Percentiles rank a stretch among this genome's conserved stretches.
phyloP scores from a whole-genome alignment of 2,888 invertebrate genomes.

The Sialis fuliginosa region DNA sequence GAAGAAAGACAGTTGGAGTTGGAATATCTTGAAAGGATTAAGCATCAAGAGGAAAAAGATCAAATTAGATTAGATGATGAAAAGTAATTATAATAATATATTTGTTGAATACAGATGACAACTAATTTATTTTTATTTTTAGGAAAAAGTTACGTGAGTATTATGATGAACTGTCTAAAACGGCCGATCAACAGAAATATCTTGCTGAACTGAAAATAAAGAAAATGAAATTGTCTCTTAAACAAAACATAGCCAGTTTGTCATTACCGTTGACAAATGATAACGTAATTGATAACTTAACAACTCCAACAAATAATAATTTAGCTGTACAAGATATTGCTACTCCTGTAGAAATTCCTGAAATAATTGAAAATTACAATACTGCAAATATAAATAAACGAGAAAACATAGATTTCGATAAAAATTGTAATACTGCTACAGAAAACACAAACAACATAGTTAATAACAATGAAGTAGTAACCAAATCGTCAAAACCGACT shows the following conservation, averaged over 20 bases:
- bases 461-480: too few species aligned
- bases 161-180: conserved; percentile 41
- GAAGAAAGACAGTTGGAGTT: not conserved
- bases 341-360: not conserved
- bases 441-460: too few species aligned
- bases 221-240: conserved; percentile 23
- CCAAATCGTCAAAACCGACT: too few species aligned
- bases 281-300: not conserved
- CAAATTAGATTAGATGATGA: not conserved
- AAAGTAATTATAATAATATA: conserved; percentile 1
- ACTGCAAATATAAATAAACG: too few species aligned
- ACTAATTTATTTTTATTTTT: conserved; percentile 14
- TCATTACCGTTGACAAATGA: not conserved
- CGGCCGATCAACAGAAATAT: conserved; percentile 29
- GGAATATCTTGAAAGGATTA: not conserved
- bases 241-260: conserved; percentile 13
- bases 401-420: too few species aligned
- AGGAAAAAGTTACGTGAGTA: conserved; percentile 42
- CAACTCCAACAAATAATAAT: conserved; percentile 3
- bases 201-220: conserved; percentile 35
- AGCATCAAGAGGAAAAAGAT: not conserved
- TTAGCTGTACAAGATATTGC: not conserved
- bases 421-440: too few species aligned
- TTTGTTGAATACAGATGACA: not conserved
- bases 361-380: not conserved